Percentiles rank a stretch among this genome's conserved stretches.
phyloP scores from a whole-genome alignment of 2,797 vertebrate species.

The Phrynocephalus forsythii region DNA sequence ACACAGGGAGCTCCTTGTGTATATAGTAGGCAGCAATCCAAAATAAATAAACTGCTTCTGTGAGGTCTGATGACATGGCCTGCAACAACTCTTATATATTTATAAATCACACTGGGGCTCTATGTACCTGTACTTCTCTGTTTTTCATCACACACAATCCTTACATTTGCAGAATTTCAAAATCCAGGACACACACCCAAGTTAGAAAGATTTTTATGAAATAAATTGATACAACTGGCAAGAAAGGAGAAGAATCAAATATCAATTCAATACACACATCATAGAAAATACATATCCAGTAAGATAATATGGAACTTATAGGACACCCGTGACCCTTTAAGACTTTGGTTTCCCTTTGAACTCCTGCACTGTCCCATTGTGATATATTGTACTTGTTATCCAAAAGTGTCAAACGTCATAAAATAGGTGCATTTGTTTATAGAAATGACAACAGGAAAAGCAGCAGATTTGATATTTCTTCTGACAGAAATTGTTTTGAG shows the following conservation, averaged over 20 bases:
- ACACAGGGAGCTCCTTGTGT: neutral
- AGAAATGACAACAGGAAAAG: neutral
- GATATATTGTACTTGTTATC: neutral
- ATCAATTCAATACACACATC: neutral
- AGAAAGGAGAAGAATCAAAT: neutral
- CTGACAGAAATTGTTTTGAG: neutral
- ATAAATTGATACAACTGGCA: neutral
- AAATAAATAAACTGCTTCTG: constrained; percentile 1
- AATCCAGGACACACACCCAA: neutral
- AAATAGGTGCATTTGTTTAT: neutral
- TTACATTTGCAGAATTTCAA: constrained; percentile 12
- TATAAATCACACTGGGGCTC: neutral
- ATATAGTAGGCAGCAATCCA: neutral
- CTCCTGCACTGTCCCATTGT: neutral
- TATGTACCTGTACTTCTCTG: neutral
- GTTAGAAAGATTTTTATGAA: neutral
- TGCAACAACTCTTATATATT: too few relatives aligned
- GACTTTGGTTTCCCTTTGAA: neutral
- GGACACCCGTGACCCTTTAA: neutral
- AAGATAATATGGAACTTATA: neutral
- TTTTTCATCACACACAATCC: neutral
- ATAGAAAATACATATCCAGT: neutral
- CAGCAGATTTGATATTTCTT: neutral
- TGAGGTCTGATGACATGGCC: neutral
- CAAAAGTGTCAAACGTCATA: neutral